Base-by-base conservation (phyloP, 1,140 invertebrate genomes). In the Amphibalanus amphitrite region DNA sequence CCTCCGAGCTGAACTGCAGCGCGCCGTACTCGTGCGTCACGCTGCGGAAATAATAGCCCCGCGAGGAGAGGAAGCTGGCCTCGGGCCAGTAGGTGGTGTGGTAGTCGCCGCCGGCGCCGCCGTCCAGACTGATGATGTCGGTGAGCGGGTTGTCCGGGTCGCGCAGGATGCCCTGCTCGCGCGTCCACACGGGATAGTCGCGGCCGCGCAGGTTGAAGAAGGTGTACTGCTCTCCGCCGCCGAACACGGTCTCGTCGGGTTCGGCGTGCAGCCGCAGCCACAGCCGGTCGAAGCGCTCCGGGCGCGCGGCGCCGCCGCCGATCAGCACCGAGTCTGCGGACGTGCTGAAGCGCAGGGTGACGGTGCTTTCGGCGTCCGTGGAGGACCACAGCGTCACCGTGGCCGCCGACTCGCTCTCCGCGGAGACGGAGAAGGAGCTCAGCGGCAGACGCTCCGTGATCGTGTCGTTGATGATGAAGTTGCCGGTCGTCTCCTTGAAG, bases 1-100 rank as follows among this genome's bases (percentile, higher is more conserved):
- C 65, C 0, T 29, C 65, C 8, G 74, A 64, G n/a, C 76, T 74
- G 71, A 81, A 79, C 72, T 81, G 77, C 28, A 81, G 69, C 13
- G 76, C 76, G 10, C 38, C 72, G 65, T 33, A 73, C 74, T 71
- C 26, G 20, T 47, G 28, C 28, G 69, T 26, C 0, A 0, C 0
- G 33, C 72, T 70, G 30, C 71, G n/a, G 25, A 79, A 74, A n/a
- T 75, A 76, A 71, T 80, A 81, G 6, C 77, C 75, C 25, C 76
- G 73, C 28, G 75, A 75, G 70, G 77, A 80, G 17, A 81, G 65
- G 72, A 77, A 82, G 10, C 78, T 78, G 28, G 80, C 76, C 73
- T 80, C 78, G 0, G 80, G 79, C 72, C 77, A 81, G 73, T 82
- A 82, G 3, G 80, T 82, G 30, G 80, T 81, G 72, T 81, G 77